A percentile compares a stretch with the other conserved stretches of the same genome.
phyloP scores from a whole-genome alignment of 2,888 invertebrate genomes.

The Machimus atricapillus region DNA sequence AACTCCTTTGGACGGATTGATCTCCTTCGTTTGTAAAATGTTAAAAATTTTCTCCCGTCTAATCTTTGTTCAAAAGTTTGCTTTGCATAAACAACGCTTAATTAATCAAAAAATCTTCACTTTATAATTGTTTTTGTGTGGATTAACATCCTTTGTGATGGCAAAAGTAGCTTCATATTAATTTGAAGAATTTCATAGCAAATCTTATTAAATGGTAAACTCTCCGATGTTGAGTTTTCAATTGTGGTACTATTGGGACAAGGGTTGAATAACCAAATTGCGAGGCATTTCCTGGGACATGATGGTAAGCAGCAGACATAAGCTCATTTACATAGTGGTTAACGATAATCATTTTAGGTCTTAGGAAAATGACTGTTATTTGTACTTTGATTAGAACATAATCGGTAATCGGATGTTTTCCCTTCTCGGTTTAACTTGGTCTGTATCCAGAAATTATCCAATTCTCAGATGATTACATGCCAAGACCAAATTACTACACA shows the following conservation, averaged over 20 bases:
- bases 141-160: neutral
- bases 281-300: neutral
- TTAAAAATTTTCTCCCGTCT: neutral
- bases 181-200: neutral
- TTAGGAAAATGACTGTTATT: neutral
- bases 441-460: neutral
- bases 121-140: neutral
- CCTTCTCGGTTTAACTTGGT: neutral
- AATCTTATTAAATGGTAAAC: neutral
- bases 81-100: neutral
- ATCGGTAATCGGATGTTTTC: neutral
- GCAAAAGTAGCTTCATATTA: neutral
- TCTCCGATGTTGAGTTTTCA: neutral
- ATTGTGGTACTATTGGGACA: neutral
- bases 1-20: neutral
- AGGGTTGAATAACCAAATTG: neutral
- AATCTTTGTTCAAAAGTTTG: neutral
- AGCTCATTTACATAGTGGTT: neutral
- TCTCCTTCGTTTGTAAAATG: neutral
- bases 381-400: neutral
- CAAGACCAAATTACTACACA: neutral
- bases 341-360: neutral
- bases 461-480: neutral
- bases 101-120: neutral
- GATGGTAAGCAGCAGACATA: neutral